Evolutionary conservation across 35 echinoderm and acorn worm genomes (phyloP).

Genomic region (Apostichopus parvimensis): DNA sequence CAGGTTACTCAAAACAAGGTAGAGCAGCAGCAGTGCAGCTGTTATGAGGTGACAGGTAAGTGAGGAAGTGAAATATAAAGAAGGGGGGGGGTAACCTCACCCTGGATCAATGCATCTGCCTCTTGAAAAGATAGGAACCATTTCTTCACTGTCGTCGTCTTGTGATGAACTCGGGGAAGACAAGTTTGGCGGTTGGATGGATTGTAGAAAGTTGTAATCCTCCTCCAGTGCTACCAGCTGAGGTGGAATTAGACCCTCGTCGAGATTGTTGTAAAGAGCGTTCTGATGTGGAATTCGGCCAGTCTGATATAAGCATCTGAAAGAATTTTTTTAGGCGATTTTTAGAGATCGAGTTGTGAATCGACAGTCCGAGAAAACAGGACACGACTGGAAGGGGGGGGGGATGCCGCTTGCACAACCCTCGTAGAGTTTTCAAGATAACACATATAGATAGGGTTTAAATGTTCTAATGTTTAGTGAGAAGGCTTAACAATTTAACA

Average conservation of each 20-base stretch:
- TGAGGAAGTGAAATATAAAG: neutral
- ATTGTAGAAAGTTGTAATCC: conserved; percentile 79
- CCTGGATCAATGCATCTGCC: conserved; percentile 75
- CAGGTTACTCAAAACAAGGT: too few relatives aligned
- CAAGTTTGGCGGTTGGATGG: conserved; percentile 94
- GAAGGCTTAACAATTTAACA: too few relatives aligned
- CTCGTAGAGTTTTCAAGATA: too few relatives aligned
- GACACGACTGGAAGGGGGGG: too few relatives aligned
- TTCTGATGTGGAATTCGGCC: conserved; percentile 33
- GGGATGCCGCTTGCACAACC: too few relatives aligned
- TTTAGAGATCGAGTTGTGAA: too few relatives aligned
- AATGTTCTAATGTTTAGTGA: too few relatives aligned
- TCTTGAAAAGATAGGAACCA: conserved; percentile 95
- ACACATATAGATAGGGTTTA: too few relatives aligned
- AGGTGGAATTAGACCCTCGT: conserved; percentile 33
- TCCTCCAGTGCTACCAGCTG: conserved; percentile 78
- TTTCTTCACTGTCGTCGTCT: conserved; percentile 79
- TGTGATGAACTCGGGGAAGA: conserved; percentile 92
- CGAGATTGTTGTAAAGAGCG: conserved; percentile 17
- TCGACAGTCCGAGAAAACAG: too few relatives aligned
- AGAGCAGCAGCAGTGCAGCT: too few relatives aligned
- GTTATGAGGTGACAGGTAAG: too few relatives aligned
- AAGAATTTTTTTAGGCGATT: neutral
- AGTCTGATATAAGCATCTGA: conserved; percentile 33
- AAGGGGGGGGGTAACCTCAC: conserved; percentile 17